Conservation (phyloP, 2,888 invertebrate species). For the Ochlodes sylvanus region DNA sequence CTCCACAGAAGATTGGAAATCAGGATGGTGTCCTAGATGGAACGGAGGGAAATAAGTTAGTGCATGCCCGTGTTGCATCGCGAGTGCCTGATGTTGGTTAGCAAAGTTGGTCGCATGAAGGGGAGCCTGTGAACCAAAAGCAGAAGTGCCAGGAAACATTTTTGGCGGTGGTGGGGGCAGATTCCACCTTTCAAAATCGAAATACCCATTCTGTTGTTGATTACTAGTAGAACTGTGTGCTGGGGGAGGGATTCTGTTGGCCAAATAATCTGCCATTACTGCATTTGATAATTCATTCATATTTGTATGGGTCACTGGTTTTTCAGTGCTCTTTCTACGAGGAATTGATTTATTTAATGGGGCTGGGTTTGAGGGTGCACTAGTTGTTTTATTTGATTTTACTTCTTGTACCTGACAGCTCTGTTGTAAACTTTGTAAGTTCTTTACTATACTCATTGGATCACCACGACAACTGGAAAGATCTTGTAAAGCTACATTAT, state of each 20-base stretch:
- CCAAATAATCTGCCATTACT: slow-evolving; percentile 83
- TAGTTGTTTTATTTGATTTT: slow-evolving; percentile 76
- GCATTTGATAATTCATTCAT: slow-evolving; percentile 83
- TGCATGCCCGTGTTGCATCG: slow-evolving; percentile 89
- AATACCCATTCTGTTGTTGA: slow-evolving; percentile 88
- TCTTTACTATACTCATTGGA: slow-evolving; percentile 91
- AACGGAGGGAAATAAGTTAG: slow-evolving; percentile 92
- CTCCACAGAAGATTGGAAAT: slow-evolving; percentile 88
- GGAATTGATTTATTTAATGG: slow-evolving; percentile 62
- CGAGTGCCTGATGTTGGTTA: slow-evolving; percentile 87
- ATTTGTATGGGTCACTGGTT: slow-evolving; percentile 70
- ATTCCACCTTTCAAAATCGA: slow-evolving; percentile 93
- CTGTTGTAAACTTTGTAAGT: slow-evolving; percentile 87
- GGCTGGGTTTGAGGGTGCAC: slow-evolving; percentile 58
- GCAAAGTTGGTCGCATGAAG: slow-evolving; percentile 83
- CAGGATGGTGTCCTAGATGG: slow-evolving; percentile 89
- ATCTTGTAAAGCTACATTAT: slow-evolving; percentile 87
- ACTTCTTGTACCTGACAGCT: slow-evolving; percentile 85
- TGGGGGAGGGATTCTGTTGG: slow-evolving; percentile 88
- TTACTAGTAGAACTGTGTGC: slow-evolving; percentile 87
- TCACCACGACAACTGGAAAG: slow-evolving; percentile 90
- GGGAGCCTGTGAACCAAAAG: slow-evolving; percentile 85
- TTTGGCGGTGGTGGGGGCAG: slow-evolving; percentile 88
- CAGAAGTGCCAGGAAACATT: slow-evolving; percentile 87
- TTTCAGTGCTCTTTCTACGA: slow-evolving; percentile 87